Base-by-base conservation (phyloP, 2,888 invertebrate genomes). In the Sacculina carcini region DNA sequence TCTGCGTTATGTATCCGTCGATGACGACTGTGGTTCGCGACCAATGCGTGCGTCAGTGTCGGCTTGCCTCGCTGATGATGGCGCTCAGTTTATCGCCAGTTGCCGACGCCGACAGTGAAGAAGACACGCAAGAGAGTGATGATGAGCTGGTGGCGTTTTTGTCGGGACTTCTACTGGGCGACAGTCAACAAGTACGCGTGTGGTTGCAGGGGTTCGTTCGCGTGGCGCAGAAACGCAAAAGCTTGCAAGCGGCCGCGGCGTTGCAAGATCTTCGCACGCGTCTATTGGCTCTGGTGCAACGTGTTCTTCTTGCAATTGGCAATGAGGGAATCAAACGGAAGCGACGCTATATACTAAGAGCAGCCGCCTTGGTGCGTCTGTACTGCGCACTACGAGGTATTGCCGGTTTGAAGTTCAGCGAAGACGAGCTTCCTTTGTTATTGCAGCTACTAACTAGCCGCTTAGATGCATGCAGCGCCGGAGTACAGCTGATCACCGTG, bases 141-240 rank as follows among this genome's bases (percentile, higher is more conserved):
- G 54, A 68, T 53, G 75, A 76, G 60, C 66, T 74, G 67, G 79
- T 86, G 24, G 76, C 83, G 3, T 87, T 86, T 66, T 75, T 90
- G 54, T 86, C 87, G 39, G 87, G 92, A 5, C 69, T 92, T 49
- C 66, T 89, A 53, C 71, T 94, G 42, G 89, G 92, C 16, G 85
- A 81, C 61, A 90, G 92, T 66, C 82, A 83, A 62, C 77, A 78
- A 57, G 78, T 85, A 3, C 72, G 90, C 60, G 79, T 79, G 51
- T 94, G 92, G 92, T 87, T 92, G 65, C 85, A 87, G 1, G 73
- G 82, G 61, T 92, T 86, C 62, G 76, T 92, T 46, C 75, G 89
- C 52, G 82, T 80, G 58, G 79, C 83, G 0, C 85, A 86, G 61
- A 83, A 83, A 61, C 72, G 79, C 21, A 83, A 82, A 65, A 78